A percentile compares a stretch with the other conserved stretches of the same genome.
These are phyloP conservation scores for Genyomyrus donnyi DNA, from an alignment of 2,113 vertebrate genomes.

Conservation along the genomic window DNA sequence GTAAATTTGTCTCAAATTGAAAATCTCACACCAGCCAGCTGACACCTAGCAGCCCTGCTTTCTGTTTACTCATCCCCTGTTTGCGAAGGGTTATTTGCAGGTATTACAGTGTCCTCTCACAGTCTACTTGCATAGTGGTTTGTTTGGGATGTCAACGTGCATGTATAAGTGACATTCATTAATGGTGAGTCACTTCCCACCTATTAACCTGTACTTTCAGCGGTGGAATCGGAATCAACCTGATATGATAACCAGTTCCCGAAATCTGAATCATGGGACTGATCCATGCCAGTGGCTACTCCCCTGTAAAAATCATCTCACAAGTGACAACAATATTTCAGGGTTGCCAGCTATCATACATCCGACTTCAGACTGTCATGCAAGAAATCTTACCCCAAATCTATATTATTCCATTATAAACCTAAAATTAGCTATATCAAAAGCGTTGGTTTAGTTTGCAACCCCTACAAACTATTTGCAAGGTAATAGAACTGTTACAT, in stretches of 20 bases:
- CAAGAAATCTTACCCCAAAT: too few species aligned
- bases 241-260: background rate
- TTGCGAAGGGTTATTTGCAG: background rate
- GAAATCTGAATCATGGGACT: background rate
- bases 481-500: too few species aligned
- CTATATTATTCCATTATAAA: too few species aligned
- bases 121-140: background rate
- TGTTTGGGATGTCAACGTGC: background rate
- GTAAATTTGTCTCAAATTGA: too few species aligned
- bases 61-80: background rate
- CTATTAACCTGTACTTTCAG: background rate
- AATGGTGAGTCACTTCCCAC: background rate
- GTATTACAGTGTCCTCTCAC: background rate
- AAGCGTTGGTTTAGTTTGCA: too few species aligned
- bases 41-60: background rate
- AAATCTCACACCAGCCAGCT: too few species aligned
- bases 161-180: background rate
- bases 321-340: background rate
- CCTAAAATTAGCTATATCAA: too few species aligned
- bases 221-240: background rate
- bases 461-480: too few species aligned
- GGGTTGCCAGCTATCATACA: too few species aligned
- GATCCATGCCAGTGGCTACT: background rate
- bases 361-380: too few species aligned
- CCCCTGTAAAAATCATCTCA: background rate